Evolutionary conservation across 1,140 invertebrate genomes (phyloP).

Genomic region (Chionoecetes opilio): DNA sequence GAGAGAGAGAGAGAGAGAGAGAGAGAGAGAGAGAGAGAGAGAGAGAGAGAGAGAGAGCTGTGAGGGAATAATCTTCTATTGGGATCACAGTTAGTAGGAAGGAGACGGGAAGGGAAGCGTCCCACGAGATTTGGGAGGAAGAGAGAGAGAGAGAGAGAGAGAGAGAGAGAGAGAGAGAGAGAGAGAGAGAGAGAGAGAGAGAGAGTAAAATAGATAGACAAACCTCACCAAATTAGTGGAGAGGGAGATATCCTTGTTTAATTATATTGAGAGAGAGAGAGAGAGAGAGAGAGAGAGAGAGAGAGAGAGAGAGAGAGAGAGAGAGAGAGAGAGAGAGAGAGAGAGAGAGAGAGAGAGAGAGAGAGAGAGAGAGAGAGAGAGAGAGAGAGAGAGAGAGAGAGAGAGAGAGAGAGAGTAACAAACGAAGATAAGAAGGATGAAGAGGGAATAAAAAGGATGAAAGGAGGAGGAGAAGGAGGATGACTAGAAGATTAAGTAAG

Average conservation of each 20-base stretch:
- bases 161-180: conserved; percentile 8
- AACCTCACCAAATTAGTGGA: neutral
- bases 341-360: neutral
- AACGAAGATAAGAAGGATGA: neutral
- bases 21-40: no score
- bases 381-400: neutral
- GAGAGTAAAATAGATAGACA: neutral
- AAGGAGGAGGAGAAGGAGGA: no score
- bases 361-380: neutral
- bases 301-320: neutral
- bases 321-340: neutral
- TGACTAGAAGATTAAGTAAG: no score
- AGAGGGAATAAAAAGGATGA: neutral
- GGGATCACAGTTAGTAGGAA: neutral
- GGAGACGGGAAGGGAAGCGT: neutral
- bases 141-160: neutral
- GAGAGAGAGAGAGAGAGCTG: no score
- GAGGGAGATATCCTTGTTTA: neutral
- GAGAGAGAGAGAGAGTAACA: neutral
- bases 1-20: no score
- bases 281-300: no score
- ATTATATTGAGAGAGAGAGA: neutral
- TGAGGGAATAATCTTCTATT: neutral
- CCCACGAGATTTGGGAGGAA: neutral
- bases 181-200: conserved; percentile 8